These are phyloP conservation scores for Syngnathus acus DNA, from an alignment of 2,797 vertebrate genomes.

Conservation along the genomic window DNA sequence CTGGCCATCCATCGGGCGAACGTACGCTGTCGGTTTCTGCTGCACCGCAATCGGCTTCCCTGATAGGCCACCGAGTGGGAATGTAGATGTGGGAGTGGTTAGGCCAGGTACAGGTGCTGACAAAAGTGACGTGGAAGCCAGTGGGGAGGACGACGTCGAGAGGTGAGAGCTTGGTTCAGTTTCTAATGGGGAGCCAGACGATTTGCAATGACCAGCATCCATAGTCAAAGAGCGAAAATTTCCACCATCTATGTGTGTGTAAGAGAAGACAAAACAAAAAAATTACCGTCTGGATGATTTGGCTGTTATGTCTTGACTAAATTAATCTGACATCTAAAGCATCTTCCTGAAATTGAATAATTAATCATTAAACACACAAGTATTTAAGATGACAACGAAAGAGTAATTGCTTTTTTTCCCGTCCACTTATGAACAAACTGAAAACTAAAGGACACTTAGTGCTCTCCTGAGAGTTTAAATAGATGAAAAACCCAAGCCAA, in stretches of 20 bases:
- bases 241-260: conserved; percentile 34
- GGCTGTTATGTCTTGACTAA: background rate
- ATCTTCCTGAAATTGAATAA: background rate
- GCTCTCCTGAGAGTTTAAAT: background rate
- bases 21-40: conserved; percentile 89
- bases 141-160: conserved; percentile 68
- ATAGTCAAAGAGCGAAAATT: conserved; percentile 62
- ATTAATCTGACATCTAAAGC: background rate
- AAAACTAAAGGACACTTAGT: background rate
- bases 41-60: conserved; percentile 80
- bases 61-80: conserved; percentile 77
- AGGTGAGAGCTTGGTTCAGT: conserved; percentile 69
- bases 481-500: background rate
- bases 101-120: conserved; percentile 72
- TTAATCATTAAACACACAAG: background rate
- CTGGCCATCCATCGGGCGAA: conserved; percentile 90
- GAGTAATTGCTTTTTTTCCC: background rate
- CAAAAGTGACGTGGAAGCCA: conserved; percentile 89
- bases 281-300: background rate
- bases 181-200: conserved; percentile 69
- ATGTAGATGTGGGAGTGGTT: conserved; percentile 76
- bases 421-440: background rate
- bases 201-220: conserved; percentile 75
- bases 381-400: background rate
- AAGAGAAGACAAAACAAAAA: background rate